These are phyloP conservation scores for Cervus canadensis DNA, from an alignment of 2,113 vertebrate genomes.

Conservation along the genomic window DNA sequence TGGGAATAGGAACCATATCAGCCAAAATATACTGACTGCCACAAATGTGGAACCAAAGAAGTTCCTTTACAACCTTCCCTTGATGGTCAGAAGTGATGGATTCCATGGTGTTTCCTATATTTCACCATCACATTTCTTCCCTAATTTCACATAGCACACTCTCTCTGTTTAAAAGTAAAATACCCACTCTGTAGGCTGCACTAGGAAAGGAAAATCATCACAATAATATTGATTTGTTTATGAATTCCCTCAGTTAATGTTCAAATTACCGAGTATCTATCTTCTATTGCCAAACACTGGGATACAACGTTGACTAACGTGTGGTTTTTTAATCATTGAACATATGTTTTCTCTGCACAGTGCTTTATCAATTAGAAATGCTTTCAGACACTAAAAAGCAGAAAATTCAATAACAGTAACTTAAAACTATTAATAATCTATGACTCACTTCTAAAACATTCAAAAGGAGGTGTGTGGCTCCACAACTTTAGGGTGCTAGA, in stretches of 20 bases:
- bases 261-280: neutral
- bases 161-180: neutral
- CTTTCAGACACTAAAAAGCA: neutral
- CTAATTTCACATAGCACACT: neutral
- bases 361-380: neutral
- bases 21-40: neutral
- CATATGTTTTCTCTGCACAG: neutral
- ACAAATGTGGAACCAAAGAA: neutral
- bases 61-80: neutral
- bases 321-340: neutral
- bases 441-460: neutral
- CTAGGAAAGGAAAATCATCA: neutral
- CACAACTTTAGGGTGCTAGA: neutral
- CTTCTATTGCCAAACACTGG: neutral
- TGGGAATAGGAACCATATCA: neutral
- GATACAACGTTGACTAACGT: neutral
- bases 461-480: neutral
- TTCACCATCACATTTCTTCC: neutral
- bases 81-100: neutral
- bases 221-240: neutral
- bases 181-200: neutral
- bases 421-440: neutral
- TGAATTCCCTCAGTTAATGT: neutral
- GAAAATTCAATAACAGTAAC: neutral
- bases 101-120: neutral